A percentile compares a stretch with the other conserved stretches of the same genome.
These are phyloP conservation scores for Microtus obscurus DNA, from an alignment of 2,797 vertebrate species.

Conservation along the genomic window DNA sequence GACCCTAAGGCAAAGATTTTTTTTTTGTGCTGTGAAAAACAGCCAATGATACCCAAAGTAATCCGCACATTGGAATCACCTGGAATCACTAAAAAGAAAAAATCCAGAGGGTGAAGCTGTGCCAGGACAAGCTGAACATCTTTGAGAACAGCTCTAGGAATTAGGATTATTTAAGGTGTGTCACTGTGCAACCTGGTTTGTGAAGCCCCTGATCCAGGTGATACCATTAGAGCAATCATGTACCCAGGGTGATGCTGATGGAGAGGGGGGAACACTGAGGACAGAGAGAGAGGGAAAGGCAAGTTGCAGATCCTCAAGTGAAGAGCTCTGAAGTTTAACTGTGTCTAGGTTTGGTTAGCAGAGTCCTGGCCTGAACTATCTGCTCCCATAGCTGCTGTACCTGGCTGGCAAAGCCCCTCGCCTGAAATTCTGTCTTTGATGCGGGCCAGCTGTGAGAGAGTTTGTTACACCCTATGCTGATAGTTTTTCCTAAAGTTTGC, in stretches of 20 bases:
- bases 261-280: too few species aligned
- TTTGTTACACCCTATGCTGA: not conserved
- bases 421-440: not conserved
- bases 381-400: not conserved
- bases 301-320: not conserved
- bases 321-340: not conserved
- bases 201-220: not conserved
- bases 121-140: not conserved
- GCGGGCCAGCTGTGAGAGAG: not conserved
- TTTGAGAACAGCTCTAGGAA: not conserved
- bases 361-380: not conserved
- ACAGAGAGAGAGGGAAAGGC: not conserved
- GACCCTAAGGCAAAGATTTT: slow-evolving; percentile 14
- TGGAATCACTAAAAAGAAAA: not conserved
- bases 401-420: not conserved
- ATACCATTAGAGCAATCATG: not conserved
- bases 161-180: not conserved
- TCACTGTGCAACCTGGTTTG: not conserved
- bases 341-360: not conserved
- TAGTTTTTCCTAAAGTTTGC: not conserved
- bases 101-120: not conserved
- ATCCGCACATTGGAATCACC: not conserved
- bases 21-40: not conserved
- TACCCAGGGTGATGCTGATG: not conserved
- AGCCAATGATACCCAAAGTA: not conserved